phyloP scores from a whole-genome alignment of 2,797 vertebrate species.

The Falco biarmicus region DNA sequence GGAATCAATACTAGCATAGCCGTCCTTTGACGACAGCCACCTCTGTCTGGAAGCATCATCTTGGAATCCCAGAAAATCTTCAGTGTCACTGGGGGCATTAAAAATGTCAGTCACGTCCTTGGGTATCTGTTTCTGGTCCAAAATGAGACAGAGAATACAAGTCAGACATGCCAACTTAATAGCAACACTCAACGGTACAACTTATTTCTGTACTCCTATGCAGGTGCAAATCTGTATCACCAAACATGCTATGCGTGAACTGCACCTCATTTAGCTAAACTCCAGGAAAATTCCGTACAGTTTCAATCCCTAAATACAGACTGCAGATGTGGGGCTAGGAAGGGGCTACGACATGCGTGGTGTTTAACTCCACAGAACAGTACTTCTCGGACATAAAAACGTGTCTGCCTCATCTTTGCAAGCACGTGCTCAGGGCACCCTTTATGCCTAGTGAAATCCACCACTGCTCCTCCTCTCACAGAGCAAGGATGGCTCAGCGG shows the following conservation, averaged over 20 bases:
- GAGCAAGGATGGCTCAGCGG: background rate
- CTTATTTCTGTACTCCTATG: background rate
- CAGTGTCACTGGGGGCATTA: conserved; percentile 69
- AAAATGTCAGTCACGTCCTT: conserved; percentile 74
- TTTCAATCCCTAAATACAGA: background rate
- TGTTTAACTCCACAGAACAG: background rate
- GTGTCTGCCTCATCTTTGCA: background rate
- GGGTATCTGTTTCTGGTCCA: conserved; percentile 70
- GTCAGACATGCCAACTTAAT: background rate
- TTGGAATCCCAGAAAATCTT: conserved; percentile 77
- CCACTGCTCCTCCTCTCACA: background rate
- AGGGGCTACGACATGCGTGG: accelerated
- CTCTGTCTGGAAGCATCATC: conserved; percentile 70
- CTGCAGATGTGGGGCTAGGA: background rate
- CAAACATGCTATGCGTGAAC: background rate
- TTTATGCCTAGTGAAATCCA: background rate
- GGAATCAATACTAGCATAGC: conserved; percentile 36
- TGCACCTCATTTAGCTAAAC: background rate
- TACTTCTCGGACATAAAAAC: background rate
- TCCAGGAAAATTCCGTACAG: background rate
- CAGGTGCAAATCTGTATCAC: background rate
- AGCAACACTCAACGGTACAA: background rate
- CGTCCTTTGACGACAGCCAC: conserved; percentile 53
- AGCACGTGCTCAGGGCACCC: background rate
- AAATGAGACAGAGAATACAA: background rate